Evolutionary conservation across 2,113 vertebrate species (phyloP), one percentile per base, ranked within the genome.

Genomic region (Regulus satrapa): DNA sequence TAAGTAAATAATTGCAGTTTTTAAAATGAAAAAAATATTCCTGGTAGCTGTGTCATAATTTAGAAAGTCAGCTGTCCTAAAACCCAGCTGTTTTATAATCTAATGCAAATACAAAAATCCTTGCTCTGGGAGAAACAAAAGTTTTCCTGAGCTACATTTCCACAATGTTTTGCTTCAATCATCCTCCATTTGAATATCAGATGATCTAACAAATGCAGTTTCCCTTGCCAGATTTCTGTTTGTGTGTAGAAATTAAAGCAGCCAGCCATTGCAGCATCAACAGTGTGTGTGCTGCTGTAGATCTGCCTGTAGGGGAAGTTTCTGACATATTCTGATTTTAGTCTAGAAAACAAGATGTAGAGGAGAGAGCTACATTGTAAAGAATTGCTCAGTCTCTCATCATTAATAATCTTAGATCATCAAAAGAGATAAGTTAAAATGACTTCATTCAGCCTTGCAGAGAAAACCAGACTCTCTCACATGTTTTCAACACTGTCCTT

Each of bases 221-320:
- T 68, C 62, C 15, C 58, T 94, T 68, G 62, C 62, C 94, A 92
- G 75, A 48, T 92, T 90, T 94, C 58, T 92, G 58, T 94, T 88
- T 88, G 45, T 78, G 69, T 59, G 61, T 62, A n/a, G 55, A 38
- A 82, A 90, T 66, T 43, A 72, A 68, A 92, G 14, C 52, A 95
- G 66, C 29, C 71, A 83, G 75, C 75, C 71, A 25, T 4, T 79
- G 69, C 67, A 95, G 83, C 67, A 88, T 18, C 94, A 91, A 91
- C 79, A 96, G 89, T 6, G 7, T 46, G 25, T 91, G 83, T 4
- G 75, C 54, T 68, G 41, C 61, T 88, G 91, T 67, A 91, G 74
- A 80, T 43, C 26, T 80, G 73, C 79, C 83, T 92, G 62, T 14
- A 40, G 49, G 59, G 58, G 28, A 69, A 40, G 41, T 54, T 62